Evolutionary conservation across 1,140 invertebrate genomes (phyloP).

Genomic region (Drosophila kikkawai): DNA sequence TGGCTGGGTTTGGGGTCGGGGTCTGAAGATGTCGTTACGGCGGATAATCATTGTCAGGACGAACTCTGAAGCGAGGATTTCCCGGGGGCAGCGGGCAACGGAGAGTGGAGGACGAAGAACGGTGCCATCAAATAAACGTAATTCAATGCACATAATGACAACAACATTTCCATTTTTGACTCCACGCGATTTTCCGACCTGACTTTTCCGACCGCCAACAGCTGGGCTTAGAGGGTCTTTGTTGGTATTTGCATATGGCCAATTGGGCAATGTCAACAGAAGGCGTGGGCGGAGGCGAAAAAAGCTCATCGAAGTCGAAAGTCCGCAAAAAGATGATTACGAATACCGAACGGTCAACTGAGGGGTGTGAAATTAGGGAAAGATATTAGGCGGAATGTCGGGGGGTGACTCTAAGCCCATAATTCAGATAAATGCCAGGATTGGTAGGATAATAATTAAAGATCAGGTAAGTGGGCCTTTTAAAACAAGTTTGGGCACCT

Average conservation of each 20-base stretch:
- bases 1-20: background rate
- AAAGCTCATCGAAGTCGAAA: constrained; percentile 46
- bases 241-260: constrained; percentile 75
- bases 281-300: constrained; percentile 20
- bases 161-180: constrained; percentile 77
- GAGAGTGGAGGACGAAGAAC: background rate
- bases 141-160: constrained; percentile 80
- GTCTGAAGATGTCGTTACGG: constrained; percentile 58
- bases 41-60: constrained; percentile 67
- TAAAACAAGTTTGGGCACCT: background rate
- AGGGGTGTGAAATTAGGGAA: constrained; percentile 36
- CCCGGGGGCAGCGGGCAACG: constrained; percentile 11
- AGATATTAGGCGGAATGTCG: constrained; percentile 14
- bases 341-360: constrained; percentile 8
- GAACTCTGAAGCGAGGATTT: constrained; percentile 1
- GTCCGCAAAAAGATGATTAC: constrained; percentile 62
- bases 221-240: constrained; percentile 55
- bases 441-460: constrained; percentile 37
- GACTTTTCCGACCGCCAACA: constrained; percentile 10
- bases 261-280: constrained; percentile 73
- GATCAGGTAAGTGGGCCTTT: constrained; percentile 5
- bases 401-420: constrained; percentile 16
- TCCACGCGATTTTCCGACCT: constrained; percentile 7
- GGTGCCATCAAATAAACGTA: constrained; percentile 74
- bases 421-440: constrained; percentile 25